These are phyloP conservation scores for Hirtodrosophila confusa DNA, from an alignment of 2,888 invertebrate species.

Conservation along the genomic window DNA sequence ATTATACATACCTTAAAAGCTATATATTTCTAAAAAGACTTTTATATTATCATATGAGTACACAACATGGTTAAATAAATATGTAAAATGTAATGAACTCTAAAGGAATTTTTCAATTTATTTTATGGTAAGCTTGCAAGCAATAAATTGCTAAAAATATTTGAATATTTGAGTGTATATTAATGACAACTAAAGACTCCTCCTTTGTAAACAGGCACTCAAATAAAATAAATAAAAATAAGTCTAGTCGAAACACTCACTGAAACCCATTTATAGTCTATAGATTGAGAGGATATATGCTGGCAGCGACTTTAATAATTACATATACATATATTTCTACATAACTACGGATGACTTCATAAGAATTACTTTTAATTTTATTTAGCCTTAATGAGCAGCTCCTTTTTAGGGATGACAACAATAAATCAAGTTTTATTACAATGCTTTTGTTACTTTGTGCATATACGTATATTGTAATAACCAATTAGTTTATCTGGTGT, in stretches of 20 bases:
- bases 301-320: not conserved
- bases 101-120: too few species aligned
- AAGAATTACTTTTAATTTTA: conserved; percentile 15
- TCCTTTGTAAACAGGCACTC: too few species aligned
- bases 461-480: conserved; percentile 34
- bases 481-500: conserved; percentile 54
- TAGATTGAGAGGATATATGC: conserved; percentile 22
- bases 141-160: too few species aligned
- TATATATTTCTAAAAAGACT: too few species aligned
- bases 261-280: not conserved
- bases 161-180: too few species aligned
- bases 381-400: conserved; percentile 35
- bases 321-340: not conserved
- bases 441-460: conserved; percentile 35
- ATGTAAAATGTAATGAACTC: too few species aligned
- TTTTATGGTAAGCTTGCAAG: too few species aligned
- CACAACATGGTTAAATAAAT: too few species aligned
- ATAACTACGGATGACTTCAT: conserved; percentile 49
- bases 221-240: not conserved
- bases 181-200: too few species aligned
- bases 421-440: conserved; percentile 68
- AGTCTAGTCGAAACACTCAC: too few species aligned
- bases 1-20: too few species aligned
- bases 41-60: too few species aligned
- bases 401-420: conserved; percentile 60